phyloP scores from a whole-genome alignment of 2,888 invertebrate genomes.

The Drosophila suboccidentalis region DNA sequence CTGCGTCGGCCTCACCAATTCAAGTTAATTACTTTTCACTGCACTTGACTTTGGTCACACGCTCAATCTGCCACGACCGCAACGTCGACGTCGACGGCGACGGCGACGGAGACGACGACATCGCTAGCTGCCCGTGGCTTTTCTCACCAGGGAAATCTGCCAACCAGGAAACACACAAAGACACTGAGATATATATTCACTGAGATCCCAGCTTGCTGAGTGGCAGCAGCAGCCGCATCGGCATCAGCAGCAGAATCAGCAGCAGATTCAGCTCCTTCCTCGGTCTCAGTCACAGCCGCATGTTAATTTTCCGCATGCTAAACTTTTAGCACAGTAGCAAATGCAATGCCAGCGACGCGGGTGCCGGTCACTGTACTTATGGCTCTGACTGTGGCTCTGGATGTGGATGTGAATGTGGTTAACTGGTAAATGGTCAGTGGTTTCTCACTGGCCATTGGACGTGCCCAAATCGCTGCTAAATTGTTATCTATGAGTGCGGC shows the following conservation, averaged over 20 bases:
- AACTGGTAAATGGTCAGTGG: constrained; percentile 45
- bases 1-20: constrained; percentile 61
- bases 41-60: constrained; percentile 81
- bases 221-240: constrained; percentile 49
- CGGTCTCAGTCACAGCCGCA: constrained; percentile 57
- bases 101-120: constrained; percentile 31
- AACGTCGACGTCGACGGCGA: constrained; percentile 6
- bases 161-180: constrained; percentile 68
- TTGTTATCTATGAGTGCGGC: constrained; percentile 81
- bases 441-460: constrained; percentile 52
- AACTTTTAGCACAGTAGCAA: constrained; percentile 81
- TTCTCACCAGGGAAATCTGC: constrained; percentile 80
- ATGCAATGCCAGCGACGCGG: constrained; percentile 63
- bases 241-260: constrained; percentile 5
- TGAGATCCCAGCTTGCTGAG: constrained; percentile 57
- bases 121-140: constrained; percentile 68
- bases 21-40: constrained; percentile 80
- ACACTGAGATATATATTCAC: constrained; percentile 49
- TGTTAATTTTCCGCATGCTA: constrained; percentile 82
- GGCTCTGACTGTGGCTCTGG: constrained; percentile 17
- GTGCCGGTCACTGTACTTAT: constrained; percentile 54
- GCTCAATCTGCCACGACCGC: constrained; percentile 67
- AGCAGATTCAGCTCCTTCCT: constrained; percentile 9
- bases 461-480: constrained; percentile 81
- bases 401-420: constrained; percentile 19